These are phyloP conservation scores for Xiphorhynchus elegans DNA, from an alignment of 2,113 vertebrate species.

Conservation along the genomic window DNA sequence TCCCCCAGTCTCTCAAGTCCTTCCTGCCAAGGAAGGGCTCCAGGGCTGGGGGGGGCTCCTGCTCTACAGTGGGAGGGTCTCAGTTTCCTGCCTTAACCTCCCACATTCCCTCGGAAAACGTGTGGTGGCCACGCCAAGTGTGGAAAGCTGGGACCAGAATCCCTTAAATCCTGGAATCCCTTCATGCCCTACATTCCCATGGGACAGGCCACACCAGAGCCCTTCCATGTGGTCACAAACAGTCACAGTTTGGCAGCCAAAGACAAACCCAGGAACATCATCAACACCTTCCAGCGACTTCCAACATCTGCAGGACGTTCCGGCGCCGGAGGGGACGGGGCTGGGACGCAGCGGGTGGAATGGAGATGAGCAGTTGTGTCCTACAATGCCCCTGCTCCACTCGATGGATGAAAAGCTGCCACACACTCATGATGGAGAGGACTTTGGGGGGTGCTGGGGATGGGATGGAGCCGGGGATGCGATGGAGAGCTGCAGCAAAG, in stretches of 20 bases:
- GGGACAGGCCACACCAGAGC: neutral
- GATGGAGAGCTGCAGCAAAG: constrained; percentile 36
- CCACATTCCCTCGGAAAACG: rapidly evolving
- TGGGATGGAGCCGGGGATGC: constrained; percentile 35
- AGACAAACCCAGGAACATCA: neutral
- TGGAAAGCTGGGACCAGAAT: neutral
- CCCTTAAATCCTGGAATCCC: rapidly evolving
- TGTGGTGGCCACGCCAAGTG: rapidly evolving
- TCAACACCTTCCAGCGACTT: neutral
- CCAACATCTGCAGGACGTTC: neutral
- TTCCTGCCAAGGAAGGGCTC: neutral
- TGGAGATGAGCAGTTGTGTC: constrained; percentile 3
- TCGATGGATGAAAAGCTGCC: neutral
- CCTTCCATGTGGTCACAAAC: neutral
- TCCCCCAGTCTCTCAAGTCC: neutral
- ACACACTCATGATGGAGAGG: neutral
- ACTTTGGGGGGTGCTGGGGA: neutral
- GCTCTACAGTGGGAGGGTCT: neutral
- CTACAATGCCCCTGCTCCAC: neutral
- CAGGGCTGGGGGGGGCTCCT: neutral
- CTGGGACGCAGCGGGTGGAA: neutral
- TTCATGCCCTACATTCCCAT: rapidly evolving
- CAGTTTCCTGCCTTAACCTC: neutral
- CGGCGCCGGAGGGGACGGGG: neutral
- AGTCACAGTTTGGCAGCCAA: neutral